A percentile compares a stretch with the other conserved stretches of the same genome.
These are phyloP conservation scores for Phylloscopus whistleri DNA, from an alignment of 2,113 vertebrate species.

Conservation along the genomic window DNA sequence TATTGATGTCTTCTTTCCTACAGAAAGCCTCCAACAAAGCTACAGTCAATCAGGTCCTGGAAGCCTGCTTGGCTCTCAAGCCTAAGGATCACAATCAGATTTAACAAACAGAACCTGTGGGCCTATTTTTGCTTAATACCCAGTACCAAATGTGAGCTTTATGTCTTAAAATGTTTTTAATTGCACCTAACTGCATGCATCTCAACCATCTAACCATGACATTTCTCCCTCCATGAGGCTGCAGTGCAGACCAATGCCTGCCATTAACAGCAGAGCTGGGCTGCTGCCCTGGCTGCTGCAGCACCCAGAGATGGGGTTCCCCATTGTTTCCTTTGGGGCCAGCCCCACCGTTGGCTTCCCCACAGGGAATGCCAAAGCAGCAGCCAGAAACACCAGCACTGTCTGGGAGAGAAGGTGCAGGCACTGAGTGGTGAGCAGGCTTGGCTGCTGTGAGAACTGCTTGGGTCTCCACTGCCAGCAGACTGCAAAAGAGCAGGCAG, in stretches of 20 bases:
- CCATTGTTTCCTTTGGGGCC: not conserved
- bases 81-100: not conserved
- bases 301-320: not conserved
- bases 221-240: rapidly evolving
- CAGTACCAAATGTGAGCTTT: not conserved
- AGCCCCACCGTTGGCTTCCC: not conserved
- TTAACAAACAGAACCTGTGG: not conserved
- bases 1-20: not conserved
- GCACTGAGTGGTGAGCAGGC: not conserved
- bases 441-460: not conserved
- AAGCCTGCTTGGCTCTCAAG: not conserved
- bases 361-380: not conserved
- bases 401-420: not conserved
- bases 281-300: not conserved
- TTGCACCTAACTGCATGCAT: not conserved
- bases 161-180: not conserved
- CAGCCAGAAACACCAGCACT: not conserved
- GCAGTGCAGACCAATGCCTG: not conserved
- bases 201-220: not conserved
- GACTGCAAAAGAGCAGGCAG: not conserved
- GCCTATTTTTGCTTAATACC: not conserved
- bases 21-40: not conserved
- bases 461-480: not conserved
- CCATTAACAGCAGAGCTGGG: rapidly evolving
- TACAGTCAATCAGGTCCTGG: not conserved